Base-by-base conservation (phyloP, 2,888 invertebrate genomes). In the Tetragonula carbonaria region DNA sequence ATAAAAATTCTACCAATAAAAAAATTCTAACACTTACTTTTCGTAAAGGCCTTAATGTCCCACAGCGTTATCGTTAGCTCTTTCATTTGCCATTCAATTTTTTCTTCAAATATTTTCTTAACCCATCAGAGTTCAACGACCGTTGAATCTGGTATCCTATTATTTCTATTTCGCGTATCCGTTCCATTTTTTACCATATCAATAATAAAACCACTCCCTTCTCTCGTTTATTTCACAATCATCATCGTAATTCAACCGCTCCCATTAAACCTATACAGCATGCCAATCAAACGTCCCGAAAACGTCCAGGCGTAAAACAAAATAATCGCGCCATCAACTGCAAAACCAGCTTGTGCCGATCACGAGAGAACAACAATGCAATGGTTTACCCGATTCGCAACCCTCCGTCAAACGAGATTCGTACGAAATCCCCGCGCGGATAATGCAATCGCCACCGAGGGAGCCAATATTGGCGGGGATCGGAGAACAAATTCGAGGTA, bases 291-390 rank as follows among this genome's bases (percentile, higher is more conserved):
- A 75, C 55, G 74, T 75, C 74, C 74, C 55, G 55, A 67, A 66
- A 67, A 75, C 55, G 66, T 66, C 45, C 55, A 55, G 5, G 66
- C 74, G 55, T 66, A 45, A 75, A 75, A 75, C 66, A 75, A 73
- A 81, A 79, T 73, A 81, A 73, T 81, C 72, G 67, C 50, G 53
- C 71, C 51, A 81, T 63, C 80, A 78, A 50, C 18, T 62, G 65
- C 57, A 55, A 59, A 67, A 45, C 55, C 74, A 66, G 66, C 53
- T 23, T n/a, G n/a, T 55, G 38, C 45, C 57, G 57, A 65, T 28
- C 53, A 65, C 38, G 66, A 53, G 33, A 55, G 63, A 45, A 79
- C 66, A 72, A 81, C 66, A 50, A 74, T 55, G 23, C 66, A 50
- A 74, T 55, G 23, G 45, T 33, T 11, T 5, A 23, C 4, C 50